A percentile compares a stretch with the other conserved stretches of the same genome.
Evolutionary conservation across 2,113 vertebrate genomes (phyloP).

Genomic region (Dipodomys merriami): DNA sequence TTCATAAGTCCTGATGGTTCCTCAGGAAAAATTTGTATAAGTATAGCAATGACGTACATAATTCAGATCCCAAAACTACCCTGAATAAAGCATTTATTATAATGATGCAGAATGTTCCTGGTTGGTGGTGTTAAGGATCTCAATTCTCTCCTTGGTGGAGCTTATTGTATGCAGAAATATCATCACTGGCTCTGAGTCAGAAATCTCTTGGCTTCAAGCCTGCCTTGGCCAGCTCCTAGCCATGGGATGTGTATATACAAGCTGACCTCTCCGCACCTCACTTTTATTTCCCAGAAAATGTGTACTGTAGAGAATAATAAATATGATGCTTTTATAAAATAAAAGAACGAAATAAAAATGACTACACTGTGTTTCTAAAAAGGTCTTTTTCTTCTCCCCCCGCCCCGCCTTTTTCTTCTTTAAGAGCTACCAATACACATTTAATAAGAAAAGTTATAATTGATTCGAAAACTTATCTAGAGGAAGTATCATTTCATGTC

Average conservation of each 20-base stretch:
- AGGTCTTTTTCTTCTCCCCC: neutral
- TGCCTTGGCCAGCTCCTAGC: neutral
- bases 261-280: neutral
- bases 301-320: conserved; percentile 6
- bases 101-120: neutral
- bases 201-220: neutral
- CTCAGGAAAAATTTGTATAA: neutral
- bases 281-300: conserved; percentile 38
- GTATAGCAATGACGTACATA: neutral
- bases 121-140: neutral
- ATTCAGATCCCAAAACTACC: conserved; percentile 10
- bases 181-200: neutral
- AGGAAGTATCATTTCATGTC: neutral
- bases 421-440: neutral
- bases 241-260: neutral
- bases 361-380: neutral
- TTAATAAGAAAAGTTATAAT: conserved; percentile 6
- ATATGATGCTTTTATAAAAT: neutral
- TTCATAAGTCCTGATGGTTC: conserved; percentile 15
- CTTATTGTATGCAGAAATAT: neutral
- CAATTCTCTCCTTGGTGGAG: neutral
- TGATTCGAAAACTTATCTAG: conserved; percentile 11
- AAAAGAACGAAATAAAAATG: neutral
- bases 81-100: neutral
- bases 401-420: neutral